A percentile compares a stretch with the other conserved stretches of the same genome.
phyloP scores from a whole-genome alignment of 2,888 invertebrate species.

The Temnothorax rugatulus region DNA sequence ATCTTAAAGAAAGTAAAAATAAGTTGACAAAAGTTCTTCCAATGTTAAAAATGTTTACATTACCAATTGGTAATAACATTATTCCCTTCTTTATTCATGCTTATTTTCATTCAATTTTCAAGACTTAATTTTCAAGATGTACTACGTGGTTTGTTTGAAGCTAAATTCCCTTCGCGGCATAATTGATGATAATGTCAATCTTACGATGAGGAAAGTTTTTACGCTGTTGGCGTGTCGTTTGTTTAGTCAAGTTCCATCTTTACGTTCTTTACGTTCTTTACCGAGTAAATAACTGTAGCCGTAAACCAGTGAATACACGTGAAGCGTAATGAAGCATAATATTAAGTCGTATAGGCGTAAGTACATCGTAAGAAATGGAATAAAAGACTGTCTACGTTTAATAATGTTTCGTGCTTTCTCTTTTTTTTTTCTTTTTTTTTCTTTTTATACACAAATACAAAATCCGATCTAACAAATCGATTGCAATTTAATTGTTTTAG shows the following conservation, averaged over 20 bases:
- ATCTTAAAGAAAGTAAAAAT: neutral
- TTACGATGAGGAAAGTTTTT: conserved; percentile 3
- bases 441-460: conserved; percentile 21
- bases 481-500: conserved; percentile 14
- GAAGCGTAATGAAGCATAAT: neutral
- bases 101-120: neutral
- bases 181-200: neutral
- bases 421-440: neutral
- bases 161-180: neutral
- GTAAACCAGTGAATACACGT: conserved; percentile 44
- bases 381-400: conserved; percentile 54
- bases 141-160: neutral
- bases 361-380: conserved; percentile 56
- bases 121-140: neutral
- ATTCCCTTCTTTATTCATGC: neutral
- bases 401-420: neutral
- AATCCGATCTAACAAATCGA: conserved; percentile 22
- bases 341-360: conserved; percentile 21
- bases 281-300: conserved; percentile 37
- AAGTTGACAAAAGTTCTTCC: neutral
- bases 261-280: conserved; percentile 21
- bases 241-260: conserved; percentile 29
- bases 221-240: neutral
- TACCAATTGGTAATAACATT: neutral
- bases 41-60: neutral